Conservation (phyloP, 2,797 vertebrate genomes). For the Odontamblyopus rebecca region DNA sequence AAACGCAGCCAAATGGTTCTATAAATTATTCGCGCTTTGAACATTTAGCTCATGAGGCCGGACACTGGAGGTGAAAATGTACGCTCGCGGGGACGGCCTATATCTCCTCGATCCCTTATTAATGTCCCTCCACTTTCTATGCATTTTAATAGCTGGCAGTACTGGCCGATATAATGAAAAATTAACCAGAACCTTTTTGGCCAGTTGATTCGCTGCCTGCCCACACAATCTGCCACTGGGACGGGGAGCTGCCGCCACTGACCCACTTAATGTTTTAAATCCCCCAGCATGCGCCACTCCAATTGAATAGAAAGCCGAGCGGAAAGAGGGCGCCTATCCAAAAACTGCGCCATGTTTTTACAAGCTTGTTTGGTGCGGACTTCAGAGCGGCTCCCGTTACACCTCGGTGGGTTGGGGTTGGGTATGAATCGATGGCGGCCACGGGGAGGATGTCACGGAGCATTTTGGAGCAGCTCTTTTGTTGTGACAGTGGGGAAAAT, state of each 20-base stretch:
- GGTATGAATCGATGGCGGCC: neutral
- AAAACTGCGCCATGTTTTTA: neutral
- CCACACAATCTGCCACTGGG: constrained; percentile 64
- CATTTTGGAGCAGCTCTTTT: constrained; percentile 6
- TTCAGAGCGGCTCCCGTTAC: neutral
- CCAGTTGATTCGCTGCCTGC: constrained; percentile 61
- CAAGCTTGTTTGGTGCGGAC: neutral
- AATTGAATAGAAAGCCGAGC: constrained; percentile 7
- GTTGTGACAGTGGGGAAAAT: neutral
- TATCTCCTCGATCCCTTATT: constrained; percentile 57
- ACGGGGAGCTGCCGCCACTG: constrained; percentile 57
- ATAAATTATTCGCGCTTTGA: constrained; percentile 2
- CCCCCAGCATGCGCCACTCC: constrained; percentile 13
- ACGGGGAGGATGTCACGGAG: constrained; percentile 1
- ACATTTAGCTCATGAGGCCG: neutral
- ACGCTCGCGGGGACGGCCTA: neutral
- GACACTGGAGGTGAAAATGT: neutral
- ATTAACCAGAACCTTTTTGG: constrained; percentile 51
- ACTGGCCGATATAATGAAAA: constrained; percentile 55
- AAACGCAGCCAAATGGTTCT: neutral
- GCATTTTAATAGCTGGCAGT: constrained; percentile 61
- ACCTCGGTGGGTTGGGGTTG: neutral
- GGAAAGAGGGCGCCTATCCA: neutral
- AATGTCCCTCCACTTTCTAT: constrained; percentile 58
- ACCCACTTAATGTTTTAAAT: constrained; percentile 62